Base-by-base conservation (phyloP, 2,888 invertebrate genomes). In the Helleia helle region DNA sequence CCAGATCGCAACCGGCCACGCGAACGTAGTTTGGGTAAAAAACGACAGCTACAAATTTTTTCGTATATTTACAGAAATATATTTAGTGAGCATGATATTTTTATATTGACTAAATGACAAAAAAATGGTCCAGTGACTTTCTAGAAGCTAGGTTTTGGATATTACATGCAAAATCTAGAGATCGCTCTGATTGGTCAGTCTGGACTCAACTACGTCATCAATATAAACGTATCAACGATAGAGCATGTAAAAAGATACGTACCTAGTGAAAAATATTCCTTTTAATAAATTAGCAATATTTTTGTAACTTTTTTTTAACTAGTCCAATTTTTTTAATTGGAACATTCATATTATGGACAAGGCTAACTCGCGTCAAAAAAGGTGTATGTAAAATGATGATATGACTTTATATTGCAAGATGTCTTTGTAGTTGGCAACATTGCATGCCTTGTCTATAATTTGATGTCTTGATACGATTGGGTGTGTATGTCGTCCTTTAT, bases 1-100 rank as follows among this genome's bases (percentile, higher is more conserved):
- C 7, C 59, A 52, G 56, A 58, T 61, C 51, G 54, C 43, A 64
- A 61, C 79, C 83, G 83, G 83, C 83, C 84, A 84, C 81, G 71
- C 67, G 62, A 75, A 62, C 53, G 58, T 56, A 59, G 52, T 56
- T 54, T 61, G 60, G 52, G 36, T n/a, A n/a, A 51, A 50, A 54
- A 56, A 55, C 55, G 56, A 56, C 45, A 54, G 58, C 58, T 62
- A 58, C 38, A 31, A 37, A 38, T 47, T 47, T 41, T 42, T n/a
- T 41, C 42, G 29, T 34, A 22, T 5, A 22, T 22, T 22, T 22
- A 22, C 5, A 22, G 22, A 22, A 22, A 22, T 3, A 22, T 2
- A 22, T 22, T 22, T 6, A 22, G n/a, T 30, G 9, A 29, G 14
- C 30, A 15, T 15, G 15, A 5, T n/a, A 30, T 1, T 15, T 30